These are phyloP conservation scores for Gopherus flavomarginatus DNA, from an alignment of 2,113 vertebrate species.

Conservation along the genomic window DNA sequence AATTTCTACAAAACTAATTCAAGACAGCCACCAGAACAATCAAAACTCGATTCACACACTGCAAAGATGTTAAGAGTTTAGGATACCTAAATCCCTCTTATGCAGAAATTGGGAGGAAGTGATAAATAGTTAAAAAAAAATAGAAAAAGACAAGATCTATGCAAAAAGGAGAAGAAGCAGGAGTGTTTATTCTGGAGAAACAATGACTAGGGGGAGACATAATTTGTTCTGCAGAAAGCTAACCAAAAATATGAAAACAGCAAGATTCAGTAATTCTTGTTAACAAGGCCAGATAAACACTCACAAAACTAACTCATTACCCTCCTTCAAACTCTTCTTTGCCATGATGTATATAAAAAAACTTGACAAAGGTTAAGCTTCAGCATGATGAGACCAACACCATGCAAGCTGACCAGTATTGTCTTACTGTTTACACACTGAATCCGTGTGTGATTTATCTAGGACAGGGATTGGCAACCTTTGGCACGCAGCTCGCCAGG, in stretches of 20 bases:
- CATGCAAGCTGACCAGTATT: too few species aligned
- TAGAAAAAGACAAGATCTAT: not conserved
- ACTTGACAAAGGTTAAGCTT: too few species aligned
- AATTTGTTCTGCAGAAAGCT: not conserved
- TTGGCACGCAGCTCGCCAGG: too few species aligned
- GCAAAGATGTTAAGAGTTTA: constrained; percentile 29
- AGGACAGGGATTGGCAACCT: too few species aligned
- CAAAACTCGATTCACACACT: not conserved
- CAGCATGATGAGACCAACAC: too few species aligned
- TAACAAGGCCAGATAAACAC: not conserved
- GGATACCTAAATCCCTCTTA: constrained; percentile 1
- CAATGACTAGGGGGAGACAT: not conserved
- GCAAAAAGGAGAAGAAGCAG: not conserved
- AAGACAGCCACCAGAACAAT: constrained; percentile 16
- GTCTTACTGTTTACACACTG: too few species aligned
- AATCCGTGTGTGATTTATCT: too few species aligned
- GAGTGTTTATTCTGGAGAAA: not conserved
- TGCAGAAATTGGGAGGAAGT: not conserved
- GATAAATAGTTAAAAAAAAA: not conserved
- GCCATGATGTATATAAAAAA: too few species aligned
- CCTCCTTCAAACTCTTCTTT: too few species aligned
- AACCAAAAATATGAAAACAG: not conserved
- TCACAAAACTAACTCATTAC: too few species aligned
- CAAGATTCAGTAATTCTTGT: not conserved
- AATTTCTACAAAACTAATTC: not conserved